These are phyloP conservation scores for Emydoidea blandingii DNA, from an alignment of 2,797 vertebrate genomes.

Conservation along the genomic window DNA sequence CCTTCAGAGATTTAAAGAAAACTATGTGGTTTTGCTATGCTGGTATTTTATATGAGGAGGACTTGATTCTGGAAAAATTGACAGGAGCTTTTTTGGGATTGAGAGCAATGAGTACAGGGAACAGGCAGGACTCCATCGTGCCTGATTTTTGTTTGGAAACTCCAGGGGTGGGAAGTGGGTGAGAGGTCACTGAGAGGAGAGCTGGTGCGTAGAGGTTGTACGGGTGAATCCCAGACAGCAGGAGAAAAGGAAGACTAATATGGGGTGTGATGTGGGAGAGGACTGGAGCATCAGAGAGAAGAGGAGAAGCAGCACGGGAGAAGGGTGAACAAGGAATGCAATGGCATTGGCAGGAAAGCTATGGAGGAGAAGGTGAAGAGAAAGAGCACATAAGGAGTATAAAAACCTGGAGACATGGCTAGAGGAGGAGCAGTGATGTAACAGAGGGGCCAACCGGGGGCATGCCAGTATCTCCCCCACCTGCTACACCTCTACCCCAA, in stretches of 20 bases:
- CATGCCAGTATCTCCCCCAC: not conserved
- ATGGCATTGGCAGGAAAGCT: not conserved
- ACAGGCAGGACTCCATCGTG: not conserved
- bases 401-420: not conserved
- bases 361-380: not conserved
- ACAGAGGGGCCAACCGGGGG: not conserved
- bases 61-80: not conserved
- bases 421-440: not conserved
- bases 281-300: not conserved
- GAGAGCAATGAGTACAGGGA: not conserved
- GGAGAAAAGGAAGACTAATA: not conserved
- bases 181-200: not conserved
- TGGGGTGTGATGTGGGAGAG: not conserved
- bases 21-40: not conserved
- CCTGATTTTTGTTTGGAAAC: not conserved
- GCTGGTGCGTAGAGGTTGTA: not conserved
- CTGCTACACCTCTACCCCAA: not conserved
- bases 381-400: not conserved
- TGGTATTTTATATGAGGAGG: not conserved
- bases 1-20: not conserved
- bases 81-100: not conserved
- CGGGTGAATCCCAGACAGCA: too few species aligned
- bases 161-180: too few species aligned
- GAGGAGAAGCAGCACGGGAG: not conserved
- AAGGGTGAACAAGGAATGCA: not conserved